Evolutionary conservation across 2,113 vertebrate genomes (phyloP).

Genomic region (Chaetops frenatus): DNA sequence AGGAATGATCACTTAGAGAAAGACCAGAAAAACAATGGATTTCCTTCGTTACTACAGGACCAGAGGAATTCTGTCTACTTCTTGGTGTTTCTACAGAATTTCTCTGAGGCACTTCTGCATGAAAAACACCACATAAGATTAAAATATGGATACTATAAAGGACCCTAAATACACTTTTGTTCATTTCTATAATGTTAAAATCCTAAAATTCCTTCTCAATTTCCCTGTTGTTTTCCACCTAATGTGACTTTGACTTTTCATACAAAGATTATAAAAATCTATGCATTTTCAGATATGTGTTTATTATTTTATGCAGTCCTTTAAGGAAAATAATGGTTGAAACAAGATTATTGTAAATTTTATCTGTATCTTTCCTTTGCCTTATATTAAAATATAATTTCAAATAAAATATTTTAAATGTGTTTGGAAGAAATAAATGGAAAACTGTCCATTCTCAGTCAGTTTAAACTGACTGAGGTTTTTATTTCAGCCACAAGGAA

Average conservation of each 20-base stretch:
- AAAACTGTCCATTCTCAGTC: neutral
- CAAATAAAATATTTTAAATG: neutral
- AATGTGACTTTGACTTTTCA: neutral
- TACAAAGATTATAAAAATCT: neutral
- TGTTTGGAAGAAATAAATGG: neutral
- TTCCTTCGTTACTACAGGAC: neutral
- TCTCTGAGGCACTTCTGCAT: neutral
- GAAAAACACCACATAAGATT: neutral
- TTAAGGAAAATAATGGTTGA: neutral
- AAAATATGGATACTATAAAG: neutral
- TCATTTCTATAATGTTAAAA: neutral
- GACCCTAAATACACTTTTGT: neutral
- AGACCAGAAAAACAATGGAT: neutral
- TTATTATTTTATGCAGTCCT: neutral
- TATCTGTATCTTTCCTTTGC: neutral
- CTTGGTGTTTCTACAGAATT: neutral
- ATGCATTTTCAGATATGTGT: neutral
- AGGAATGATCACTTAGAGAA: neutral
- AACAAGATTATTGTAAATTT: neutral
- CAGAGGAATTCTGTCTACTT: neutral
- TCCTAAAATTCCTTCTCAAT: neutral
- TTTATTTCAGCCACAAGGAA: neutral
- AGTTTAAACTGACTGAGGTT: neutral
- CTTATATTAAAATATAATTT: neutral
- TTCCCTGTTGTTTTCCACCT: neutral